Percentiles rank a stretch among this genome's conserved stretches.
Conservation (phyloP, 2,888 invertebrate species). For the Sphecodes monilicornis region DNA sequence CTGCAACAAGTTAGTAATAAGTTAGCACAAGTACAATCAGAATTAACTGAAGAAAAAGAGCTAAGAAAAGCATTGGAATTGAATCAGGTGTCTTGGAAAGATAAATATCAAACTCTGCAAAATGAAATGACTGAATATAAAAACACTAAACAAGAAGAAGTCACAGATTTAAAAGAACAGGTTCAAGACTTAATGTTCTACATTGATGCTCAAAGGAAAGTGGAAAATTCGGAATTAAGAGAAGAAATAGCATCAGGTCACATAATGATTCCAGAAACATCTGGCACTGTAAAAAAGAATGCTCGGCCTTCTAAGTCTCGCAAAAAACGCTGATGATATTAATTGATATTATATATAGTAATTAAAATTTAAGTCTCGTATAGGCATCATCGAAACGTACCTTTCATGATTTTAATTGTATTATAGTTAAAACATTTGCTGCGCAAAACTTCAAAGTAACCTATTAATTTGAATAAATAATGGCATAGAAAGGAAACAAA, state of each 20-base stretch:
- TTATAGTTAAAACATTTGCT: slow-evolving; percentile 20
- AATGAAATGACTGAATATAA: slow-evolving; percentile 81
- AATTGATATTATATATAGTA: slow-evolving; percentile 10
- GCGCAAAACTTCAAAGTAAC: slow-evolving; percentile 14
- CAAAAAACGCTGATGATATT: slow-evolving; percentile 70
- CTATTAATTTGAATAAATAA: slow-evolving; percentile 3
- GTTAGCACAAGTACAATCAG: slow-evolving; percentile 88
- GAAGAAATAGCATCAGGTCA: slow-evolving; percentile 88
- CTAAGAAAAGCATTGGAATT: slow-evolving; percentile 91
- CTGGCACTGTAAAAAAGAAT: slow-evolving; percentile 58
- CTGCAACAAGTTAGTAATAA: slow-evolving; percentile 87
- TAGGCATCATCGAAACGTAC: slow-evolving; percentile 31
- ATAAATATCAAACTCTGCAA: slow-evolving; percentile 84
- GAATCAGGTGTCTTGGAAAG: slow-evolving; percentile 91
- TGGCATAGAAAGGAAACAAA: not conserved
- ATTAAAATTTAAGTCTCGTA: slow-evolving; percentile 22
- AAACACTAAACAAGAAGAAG: slow-evolving; percentile 87
- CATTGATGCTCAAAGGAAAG: slow-evolving; percentile 93
- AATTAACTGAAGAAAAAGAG: slow-evolving; percentile 93
- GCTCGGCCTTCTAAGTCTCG: slow-evolving; percentile 67
- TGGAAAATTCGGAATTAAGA: slow-evolving; percentile 86
- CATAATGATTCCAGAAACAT: slow-evolving; percentile 85
- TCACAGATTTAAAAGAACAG: slow-evolving; percentile 95
- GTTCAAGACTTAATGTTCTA: slow-evolving; percentile 98
- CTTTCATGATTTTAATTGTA: slow-evolving; percentile 23